Conservation (phyloP, 2,797 vertebrate genomes). For the Parambassis ranga region DNA sequence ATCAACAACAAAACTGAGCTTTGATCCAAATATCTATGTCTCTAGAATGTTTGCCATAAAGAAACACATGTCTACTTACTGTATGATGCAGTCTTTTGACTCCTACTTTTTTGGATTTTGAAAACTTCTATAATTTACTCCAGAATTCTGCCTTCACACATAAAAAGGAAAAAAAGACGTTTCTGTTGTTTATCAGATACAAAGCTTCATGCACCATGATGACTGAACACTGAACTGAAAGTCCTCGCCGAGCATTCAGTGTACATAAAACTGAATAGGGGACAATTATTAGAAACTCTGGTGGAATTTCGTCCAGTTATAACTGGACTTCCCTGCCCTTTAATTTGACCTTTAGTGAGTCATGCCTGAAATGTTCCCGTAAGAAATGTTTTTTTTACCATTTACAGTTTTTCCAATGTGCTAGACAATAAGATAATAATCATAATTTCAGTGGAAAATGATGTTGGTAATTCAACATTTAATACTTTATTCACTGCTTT, state of each 20-base stretch:
- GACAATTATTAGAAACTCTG: no score
- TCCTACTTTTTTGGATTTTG: background rate
- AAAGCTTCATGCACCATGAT: background rate
- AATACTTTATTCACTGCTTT: no score
- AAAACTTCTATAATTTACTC: background rate
- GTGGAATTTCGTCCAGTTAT: constrained; percentile 18
- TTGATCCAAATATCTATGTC: background rate
- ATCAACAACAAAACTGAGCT: background rate
- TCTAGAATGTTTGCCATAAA: no score
- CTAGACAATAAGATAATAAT: no score
- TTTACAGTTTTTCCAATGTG: no score
- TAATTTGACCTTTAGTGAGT: constrained; percentile 36
- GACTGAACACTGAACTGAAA: background rate
- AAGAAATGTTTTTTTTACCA: background rate
- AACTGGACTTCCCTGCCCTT: constrained; percentile 58
- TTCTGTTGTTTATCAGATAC: background rate
- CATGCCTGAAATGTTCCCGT: constrained; percentile 9
- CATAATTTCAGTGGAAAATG: no score
- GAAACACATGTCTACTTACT: constrained; percentile 23
- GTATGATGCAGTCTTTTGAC: background rate
- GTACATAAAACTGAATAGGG: no score
- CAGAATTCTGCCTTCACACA: no score
- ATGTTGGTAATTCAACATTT: no score
- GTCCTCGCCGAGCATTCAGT: no score
- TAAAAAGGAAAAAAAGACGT: background rate